Conservation (phyloP, 1,140 invertebrate species). For the Hypothenemus hampei region DNA sequence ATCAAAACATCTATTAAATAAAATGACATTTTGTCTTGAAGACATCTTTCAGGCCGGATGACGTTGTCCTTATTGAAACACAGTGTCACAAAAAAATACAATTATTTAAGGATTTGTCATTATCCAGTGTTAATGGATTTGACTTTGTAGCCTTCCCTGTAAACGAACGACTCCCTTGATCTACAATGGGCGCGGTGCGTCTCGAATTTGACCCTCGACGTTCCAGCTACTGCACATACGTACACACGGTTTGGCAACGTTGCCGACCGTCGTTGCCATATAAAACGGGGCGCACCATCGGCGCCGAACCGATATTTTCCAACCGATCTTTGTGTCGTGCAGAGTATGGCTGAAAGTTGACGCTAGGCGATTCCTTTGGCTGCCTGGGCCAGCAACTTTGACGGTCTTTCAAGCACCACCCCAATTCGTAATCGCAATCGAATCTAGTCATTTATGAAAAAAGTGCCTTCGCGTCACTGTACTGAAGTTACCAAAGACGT, state of each 20-base stretch:
- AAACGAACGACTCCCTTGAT: too few relatives aligned
- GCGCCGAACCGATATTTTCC: slow-evolving; percentile 7
- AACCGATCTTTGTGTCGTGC: background rate
- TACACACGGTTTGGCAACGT: slow-evolving; percentile 4
- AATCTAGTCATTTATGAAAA: slow-evolving; percentile 16
- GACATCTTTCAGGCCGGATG: too few relatives aligned
- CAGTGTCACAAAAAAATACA: too few relatives aligned
- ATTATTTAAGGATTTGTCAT: too few relatives aligned
- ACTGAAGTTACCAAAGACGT: slow-evolving; percentile 19
- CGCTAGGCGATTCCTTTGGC: slow-evolving; percentile 16
- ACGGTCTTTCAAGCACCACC: slow-evolving; percentile 6
- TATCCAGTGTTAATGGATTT: too few relatives aligned
- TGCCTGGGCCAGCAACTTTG: slow-evolving; percentile 11
- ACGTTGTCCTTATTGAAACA: too few relatives aligned
- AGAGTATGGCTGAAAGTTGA: slow-evolving; percentile 21
- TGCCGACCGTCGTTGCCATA: slow-evolving; percentile 1
- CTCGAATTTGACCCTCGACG: too few relatives aligned
- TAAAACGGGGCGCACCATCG: background rate
- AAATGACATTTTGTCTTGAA: too few relatives aligned
- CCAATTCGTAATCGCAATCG: slow-evolving; percentile 2
- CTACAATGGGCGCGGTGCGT: too few relatives aligned
- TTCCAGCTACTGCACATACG: too few relatives aligned
- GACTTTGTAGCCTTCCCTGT: too few relatives aligned
- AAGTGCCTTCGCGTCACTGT: slow-evolving; percentile 9
- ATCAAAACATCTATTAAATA: too few relatives aligned